Conservation (phyloP, 2,113 vertebrate genomes). For the Bagarius yarrelli region DNA sequence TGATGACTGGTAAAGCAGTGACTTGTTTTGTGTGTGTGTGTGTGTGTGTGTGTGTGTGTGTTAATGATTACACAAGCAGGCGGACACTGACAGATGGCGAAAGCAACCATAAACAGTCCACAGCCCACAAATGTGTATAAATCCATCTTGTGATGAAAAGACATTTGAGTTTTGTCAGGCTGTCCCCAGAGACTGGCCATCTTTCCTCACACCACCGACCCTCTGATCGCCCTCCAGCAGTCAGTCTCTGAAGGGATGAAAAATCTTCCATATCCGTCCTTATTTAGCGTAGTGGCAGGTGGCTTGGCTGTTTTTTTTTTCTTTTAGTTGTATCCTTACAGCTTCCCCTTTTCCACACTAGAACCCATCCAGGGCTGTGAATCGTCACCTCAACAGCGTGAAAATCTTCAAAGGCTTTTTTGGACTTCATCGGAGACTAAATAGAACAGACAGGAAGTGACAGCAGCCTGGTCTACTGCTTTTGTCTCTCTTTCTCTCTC, state of each 20-base stretch:
- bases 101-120: conserved; percentile 49
- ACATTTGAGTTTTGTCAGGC: conserved; percentile 52
- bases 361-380: conserved; percentile 50
- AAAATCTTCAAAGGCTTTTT: conserved; percentile 56
- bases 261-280: conserved; percentile 18
- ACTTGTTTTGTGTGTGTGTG: background rate
- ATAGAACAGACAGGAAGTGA: background rate
- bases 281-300: background rate
- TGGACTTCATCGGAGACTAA: conserved; percentile 23
- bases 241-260: background rate
- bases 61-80: conserved; percentile 49
- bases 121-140: conserved; percentile 15
- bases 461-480: background rate
- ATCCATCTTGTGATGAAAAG: conserved; percentile 38
- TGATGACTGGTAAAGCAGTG: conserved; percentile 2
- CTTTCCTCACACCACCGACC: conserved; percentile 50
- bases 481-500: background rate
- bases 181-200: conserved; percentile 45
- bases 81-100: conserved; percentile 69
- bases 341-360: conserved; percentile 23
- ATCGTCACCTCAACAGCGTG: conserved; percentile 58
- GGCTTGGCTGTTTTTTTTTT: background rate
- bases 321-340: background rate
- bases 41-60: conserved; percentile 16
- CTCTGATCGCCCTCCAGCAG: conserved; percentile 19